Base-by-base conservation (phyloP, 2,797 vertebrate genomes). In the Cuculus canorus region DNA sequence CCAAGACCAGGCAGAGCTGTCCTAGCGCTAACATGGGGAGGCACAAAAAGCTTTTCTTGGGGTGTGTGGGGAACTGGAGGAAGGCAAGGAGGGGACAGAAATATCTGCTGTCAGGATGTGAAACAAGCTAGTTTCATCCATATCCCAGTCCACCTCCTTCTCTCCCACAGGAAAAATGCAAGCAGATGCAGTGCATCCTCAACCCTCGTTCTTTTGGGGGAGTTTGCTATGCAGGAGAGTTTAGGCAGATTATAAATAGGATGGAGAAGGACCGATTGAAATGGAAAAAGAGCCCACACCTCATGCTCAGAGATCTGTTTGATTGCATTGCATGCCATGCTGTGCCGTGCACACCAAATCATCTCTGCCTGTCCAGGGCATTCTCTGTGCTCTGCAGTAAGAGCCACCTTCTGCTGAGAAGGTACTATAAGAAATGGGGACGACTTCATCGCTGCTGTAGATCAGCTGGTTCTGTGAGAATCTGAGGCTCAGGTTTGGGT, bases 161-260 rank as follows among this genome's bases (percentile, higher is more conserved):
- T 84, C 88, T 85, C 94, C 92, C 89, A 65, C 87, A 3, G 82
- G 69, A 43, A 66, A 47, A 65, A 57, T 9, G 18, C 39, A 23
- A 24, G 24, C 37, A 70, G 82, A 64, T 1, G 16, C 68, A 17
- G 56, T 32, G 1, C 70, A 33, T 57, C 52, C 71, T 75, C 37
- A 13, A 39, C 7, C 39, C 90, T 33, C 2, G 1, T 24, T 32
- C 30, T 45, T 61, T 45, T 21, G 69, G 65, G n/a, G 33, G 73
- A 68, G 48, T 88, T 86, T 17, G 64, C 41, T 28, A 16, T 21
- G 25, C 3, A 0, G 75, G 77, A 65, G 68, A 71, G 32, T 43
- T 87, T n/a, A 8, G 21, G n/a, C 4, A 22, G 63, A 18, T 77
- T 86, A 78, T 91, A 91, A 90, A 85, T 82, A 90, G 82, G 88